A percentile compares a stretch with the other conserved stretches of the same genome.
phyloP scores from a whole-genome alignment of 2,113 vertebrate genomes.

The human region DNA sequence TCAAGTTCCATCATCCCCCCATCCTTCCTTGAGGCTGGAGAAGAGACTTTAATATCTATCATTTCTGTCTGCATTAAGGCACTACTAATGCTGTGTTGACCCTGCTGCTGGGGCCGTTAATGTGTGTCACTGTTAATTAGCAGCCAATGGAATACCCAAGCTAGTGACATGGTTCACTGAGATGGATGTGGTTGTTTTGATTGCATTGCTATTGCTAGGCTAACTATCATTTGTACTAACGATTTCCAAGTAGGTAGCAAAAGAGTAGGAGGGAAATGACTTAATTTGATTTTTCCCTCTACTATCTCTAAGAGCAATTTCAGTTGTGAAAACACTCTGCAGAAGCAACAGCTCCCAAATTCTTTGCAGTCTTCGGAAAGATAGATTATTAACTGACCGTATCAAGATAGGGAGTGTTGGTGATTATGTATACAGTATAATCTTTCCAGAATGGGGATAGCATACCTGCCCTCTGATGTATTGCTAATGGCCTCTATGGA shows the following conservation, averaged over 20 bases:
- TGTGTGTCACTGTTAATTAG: slow-evolving; percentile 79
- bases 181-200: slow-evolving; percentile 82
- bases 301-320: slow-evolving; percentile 57
- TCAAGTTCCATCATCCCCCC: neutral
- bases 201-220: slow-evolving; percentile 71
- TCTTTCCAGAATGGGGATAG: neutral
- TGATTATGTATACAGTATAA: neutral
- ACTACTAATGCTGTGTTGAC: slow-evolving; percentile 48
- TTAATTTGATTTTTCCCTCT: slow-evolving; percentile 48
- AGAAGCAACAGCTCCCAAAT: slow-evolving; percentile 31
- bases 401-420: neutral
- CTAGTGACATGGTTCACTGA: slow-evolving; percentile 75
- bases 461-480: neutral
- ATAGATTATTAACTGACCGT: slow-evolving; percentile 53
- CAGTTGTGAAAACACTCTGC: slow-evolving; percentile 43
- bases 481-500: slow-evolving; percentile 19
- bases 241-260: slow-evolving; percentile 72
- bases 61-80: slow-evolving; percentile 59
- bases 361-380: slow-evolving; percentile 64
- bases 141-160: slow-evolving; percentile 68
- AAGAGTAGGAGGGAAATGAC: slow-evolving; percentile 68
- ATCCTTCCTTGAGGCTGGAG: slow-evolving; percentile 33
- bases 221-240: slow-evolving; percentile 77
- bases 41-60: slow-evolving; percentile 58
- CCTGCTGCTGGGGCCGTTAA: slow-evolving; percentile 57